phyloP scores from a whole-genome alignment of 2,113 vertebrate genomes.

The Laticauda laticaudata region DNA sequence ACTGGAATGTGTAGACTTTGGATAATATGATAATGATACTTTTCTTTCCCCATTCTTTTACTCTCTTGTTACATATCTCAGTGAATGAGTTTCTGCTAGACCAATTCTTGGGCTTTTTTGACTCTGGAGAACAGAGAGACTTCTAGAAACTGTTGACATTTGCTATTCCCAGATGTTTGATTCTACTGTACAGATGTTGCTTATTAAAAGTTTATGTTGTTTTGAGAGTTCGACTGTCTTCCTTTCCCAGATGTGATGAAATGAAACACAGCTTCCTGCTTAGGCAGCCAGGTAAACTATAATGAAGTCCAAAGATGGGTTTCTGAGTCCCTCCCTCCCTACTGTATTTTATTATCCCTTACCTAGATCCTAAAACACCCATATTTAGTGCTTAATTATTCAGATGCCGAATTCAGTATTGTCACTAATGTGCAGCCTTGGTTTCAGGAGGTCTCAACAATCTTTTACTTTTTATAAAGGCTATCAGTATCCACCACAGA shows the following conservation, averaged over 20 bases:
- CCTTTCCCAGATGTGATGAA: conserved; percentile 8
- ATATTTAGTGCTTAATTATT: neutral
- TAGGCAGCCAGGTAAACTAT: neutral
- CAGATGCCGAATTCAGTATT: neutral
- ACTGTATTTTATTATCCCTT: neutral
- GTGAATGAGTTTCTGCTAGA: conserved; percentile 1
- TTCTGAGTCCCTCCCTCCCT: neutral
- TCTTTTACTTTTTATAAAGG: neutral
- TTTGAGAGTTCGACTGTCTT: neutral
- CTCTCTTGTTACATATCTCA: neutral
- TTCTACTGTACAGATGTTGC: conserved; percentile 32
- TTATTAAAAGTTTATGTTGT: conserved; percentile 32
- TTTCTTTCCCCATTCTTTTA: neutral
- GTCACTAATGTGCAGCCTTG: neutral
- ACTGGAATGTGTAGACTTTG: neutral
- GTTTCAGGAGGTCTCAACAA: neutral
- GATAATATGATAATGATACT: neutral
- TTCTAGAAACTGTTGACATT: conserved; percentile 25
- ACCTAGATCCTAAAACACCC: neutral
- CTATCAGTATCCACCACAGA: neutral
- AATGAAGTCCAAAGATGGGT: neutral
- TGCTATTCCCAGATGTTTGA: conserved; percentile 1
- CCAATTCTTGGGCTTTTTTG: conserved; percentile 14
- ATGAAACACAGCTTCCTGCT: conserved; percentile 10
- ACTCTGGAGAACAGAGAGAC: neutral